phyloP scores from a whole-genome alignment of 2,797 vertebrate species.

The Amphiprion clarkii region DNA sequence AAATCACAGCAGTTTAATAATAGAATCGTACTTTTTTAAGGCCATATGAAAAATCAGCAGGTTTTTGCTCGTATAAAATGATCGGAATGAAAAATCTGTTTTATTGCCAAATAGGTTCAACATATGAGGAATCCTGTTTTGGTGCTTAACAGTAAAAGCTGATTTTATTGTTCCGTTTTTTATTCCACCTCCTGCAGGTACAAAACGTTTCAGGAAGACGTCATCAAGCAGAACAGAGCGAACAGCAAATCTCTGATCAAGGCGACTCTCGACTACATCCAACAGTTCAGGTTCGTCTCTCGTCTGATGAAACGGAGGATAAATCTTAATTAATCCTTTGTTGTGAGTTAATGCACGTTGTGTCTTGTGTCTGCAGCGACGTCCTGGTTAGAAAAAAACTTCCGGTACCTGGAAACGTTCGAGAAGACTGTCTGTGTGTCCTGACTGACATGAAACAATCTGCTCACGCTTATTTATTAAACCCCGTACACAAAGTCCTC shows the following conservation, averaged over 20 bases:
- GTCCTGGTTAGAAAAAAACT: constrained; percentile 48
- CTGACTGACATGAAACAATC: constrained; percentile 64
- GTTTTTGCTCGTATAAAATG: too few relatives aligned
- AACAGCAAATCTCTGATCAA: constrained; percentile 86
- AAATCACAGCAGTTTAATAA: too few relatives aligned
- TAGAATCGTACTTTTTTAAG: too few relatives aligned
- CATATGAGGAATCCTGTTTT: too few relatives aligned
- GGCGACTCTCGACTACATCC: constrained; percentile 87
- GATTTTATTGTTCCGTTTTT: too few relatives aligned
- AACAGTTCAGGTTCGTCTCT: constrained; percentile 87
- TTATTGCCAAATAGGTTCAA: too few relatives aligned
- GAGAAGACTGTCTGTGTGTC: constrained; percentile 44
- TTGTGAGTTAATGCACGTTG: not conserved
- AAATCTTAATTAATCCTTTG: fast-evolving
- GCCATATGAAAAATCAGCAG: too few relatives aligned
- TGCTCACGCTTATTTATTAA: constrained; percentile 66
- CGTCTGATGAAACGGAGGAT: not conserved
- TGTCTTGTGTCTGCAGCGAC: constrained; percentile 61
- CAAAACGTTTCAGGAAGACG: constrained; percentile 81
- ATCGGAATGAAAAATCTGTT: too few relatives aligned
- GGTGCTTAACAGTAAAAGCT: too few relatives aligned
- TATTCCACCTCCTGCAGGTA: constrained; percentile 80
- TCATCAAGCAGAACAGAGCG: constrained; percentile 78
- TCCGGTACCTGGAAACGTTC: constrained; percentile 60
- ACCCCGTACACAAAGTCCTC: constrained; percentile 61